Base-by-base conservation (phyloP, 92 coral and sea anemone genomes). In the Phymanthus crucifer region DNA sequence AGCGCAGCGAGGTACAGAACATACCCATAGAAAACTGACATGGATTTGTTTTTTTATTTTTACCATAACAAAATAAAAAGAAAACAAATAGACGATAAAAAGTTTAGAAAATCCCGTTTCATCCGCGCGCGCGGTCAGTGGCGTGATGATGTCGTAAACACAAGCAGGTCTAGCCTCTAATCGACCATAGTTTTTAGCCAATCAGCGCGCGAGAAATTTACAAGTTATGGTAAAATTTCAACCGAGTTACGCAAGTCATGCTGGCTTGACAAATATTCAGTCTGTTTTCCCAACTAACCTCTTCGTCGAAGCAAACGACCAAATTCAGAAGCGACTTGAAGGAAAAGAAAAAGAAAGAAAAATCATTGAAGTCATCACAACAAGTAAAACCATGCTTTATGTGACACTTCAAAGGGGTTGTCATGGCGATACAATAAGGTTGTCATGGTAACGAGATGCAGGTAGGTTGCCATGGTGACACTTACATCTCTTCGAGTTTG, bases 401-500 rank as follows among this genome's bases (percentile, higher is more conserved):
- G 64, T 3, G 11, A 54, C 23, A 54, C 29, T 43, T 54, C 32
- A 5, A 23, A 26, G 3, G 4, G 61, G 3, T 48, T 13, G n/a
- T 0, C 45, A 38, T 38, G 45, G 45, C 10, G 5, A 38, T 38
- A n/a, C n/a, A n/a, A n/a, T n/a, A n/a, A 38, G 45, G 45, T 38
- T 38, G 45, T 38, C 45, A 38, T 38, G 45, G 45, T 38, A 38
- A 43, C n/a, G n/a, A 43, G n/a, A n/a, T n/a, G n/a, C n/a, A n/a
- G n/a, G n/a, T 43, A 61, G 33, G 68, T 61, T 61, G 34, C 36
- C 19, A 61, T 34, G 45, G 78, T 32, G 23, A 64, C 14, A 61
- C 83, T 79, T 34, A 80, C 84, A 32, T 80, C 78, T 80, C 84
- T 80, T 80, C 52, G 84, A 80, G 24, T 19, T 34, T 1, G 70